Percentiles rank a stretch among this genome's conserved stretches.
phyloP scores from a whole-genome alignment of 2,797 vertebrate genomes.

The Microhierax caerulescens region DNA sequence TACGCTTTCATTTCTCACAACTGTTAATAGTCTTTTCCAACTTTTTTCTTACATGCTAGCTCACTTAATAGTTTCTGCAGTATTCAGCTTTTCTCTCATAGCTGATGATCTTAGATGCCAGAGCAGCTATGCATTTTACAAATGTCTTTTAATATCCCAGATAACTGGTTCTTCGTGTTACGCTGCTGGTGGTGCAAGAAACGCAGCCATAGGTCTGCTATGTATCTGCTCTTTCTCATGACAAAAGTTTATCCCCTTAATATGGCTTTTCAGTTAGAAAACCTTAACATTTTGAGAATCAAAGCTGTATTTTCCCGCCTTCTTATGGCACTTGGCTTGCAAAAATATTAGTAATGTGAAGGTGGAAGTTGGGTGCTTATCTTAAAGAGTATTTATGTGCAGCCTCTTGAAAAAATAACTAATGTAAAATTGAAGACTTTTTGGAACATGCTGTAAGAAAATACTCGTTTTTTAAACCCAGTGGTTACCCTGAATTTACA shows the following conservation, averaged over 20 bases:
- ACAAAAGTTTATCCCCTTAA: background rate
- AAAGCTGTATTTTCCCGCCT: background rate
- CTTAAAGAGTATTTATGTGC: background rate
- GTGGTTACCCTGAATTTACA: background rate
- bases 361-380: background rate
- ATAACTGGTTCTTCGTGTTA: background rate
- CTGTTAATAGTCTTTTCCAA: constrained; percentile 61
- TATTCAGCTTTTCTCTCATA: background rate
- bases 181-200: background rate
- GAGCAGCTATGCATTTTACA: background rate
- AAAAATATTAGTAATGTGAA: background rate
- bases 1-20: constrained; percentile 68
- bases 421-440: background rate
- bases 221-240: background rate
- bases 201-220: background rate
- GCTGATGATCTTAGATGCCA: background rate
- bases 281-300: background rate
- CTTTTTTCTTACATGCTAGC: constrained; percentile 47
- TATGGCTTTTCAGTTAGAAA: background rate
- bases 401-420: background rate
- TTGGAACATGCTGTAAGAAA: background rate
- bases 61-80: constrained; percentile 28
- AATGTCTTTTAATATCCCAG: background rate
- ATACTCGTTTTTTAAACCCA: background rate
- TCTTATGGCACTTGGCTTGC: background rate